These are phyloP conservation scores for Pangasius sanitwongsei DNA, from an alignment of 2,797 vertebrate genomes.

Conservation along the genomic window DNA sequence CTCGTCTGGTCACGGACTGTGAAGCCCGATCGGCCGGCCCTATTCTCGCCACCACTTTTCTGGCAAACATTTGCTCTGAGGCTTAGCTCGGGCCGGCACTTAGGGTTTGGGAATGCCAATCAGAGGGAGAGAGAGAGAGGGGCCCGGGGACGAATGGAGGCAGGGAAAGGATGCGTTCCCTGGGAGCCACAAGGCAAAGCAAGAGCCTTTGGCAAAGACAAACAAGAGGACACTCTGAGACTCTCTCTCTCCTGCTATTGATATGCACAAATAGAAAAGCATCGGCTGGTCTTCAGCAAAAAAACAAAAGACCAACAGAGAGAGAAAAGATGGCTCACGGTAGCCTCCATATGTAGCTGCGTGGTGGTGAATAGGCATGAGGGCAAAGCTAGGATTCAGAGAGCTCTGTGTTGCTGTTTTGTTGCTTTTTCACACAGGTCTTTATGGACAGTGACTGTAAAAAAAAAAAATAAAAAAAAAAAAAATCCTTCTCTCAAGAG, in stretches of 20 bases:
- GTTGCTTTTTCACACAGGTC: slow-evolving; percentile 59
- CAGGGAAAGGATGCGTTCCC: slow-evolving; percentile 74
- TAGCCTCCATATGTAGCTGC: slow-evolving; percentile 72
- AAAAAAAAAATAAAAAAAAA: not conserved
- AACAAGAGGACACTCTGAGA: slow-evolving; percentile 76
- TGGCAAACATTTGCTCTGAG: slow-evolving; percentile 92
- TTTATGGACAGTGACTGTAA: slow-evolving; percentile 42
- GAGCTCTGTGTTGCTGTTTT: slow-evolving; percentile 58
- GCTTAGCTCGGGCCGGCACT: slow-evolving; percentile 82
- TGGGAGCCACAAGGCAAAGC: slow-evolving; percentile 82
- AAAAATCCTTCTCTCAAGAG: slow-evolving; percentile 25
- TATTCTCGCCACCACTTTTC: slow-evolving; percentile 82
- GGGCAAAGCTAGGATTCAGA: slow-evolving; percentile 49
- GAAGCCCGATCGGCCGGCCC: slow-evolving; percentile 75
- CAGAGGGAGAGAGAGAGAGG: slow-evolving; percentile 71
- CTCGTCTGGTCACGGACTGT: slow-evolving; percentile 97
- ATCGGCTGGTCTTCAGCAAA: slow-evolving; percentile 74
- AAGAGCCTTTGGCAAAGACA: slow-evolving; percentile 81
- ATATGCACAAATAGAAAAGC: slow-evolving; percentile 81
- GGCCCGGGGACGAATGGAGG: slow-evolving; percentile 67
- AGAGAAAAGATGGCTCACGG: slow-evolving; percentile 55
- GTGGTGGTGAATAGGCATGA: slow-evolving; percentile 73
- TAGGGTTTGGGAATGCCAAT: slow-evolving; percentile 83
- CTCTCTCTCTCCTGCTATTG: slow-evolving; percentile 70
- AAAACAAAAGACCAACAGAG: slow-evolving; percentile 72